These are phyloP conservation scores for Orcinus orca DNA, from an alignment of 2,113 vertebrate genomes.

Conservation along the genomic window DNA sequence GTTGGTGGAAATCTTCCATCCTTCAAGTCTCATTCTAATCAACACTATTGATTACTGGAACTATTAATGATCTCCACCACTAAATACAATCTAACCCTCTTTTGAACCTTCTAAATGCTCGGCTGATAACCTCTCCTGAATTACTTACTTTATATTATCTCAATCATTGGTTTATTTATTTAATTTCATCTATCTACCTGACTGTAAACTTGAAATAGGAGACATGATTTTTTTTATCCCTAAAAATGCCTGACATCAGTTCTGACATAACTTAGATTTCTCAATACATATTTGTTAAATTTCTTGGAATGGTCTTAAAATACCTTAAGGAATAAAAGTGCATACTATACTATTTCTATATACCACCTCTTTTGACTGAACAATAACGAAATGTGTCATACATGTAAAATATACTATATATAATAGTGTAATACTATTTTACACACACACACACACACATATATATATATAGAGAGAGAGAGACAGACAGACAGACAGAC, in stretches of 20 bases:
- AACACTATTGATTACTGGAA: neutral
- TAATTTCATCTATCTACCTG: neutral
- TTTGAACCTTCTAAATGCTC: neutral
- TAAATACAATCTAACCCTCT: neutral
- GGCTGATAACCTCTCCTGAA: neutral
- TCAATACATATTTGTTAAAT: neutral
- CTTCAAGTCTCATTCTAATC: neutral
- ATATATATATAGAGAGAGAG: accelerated
- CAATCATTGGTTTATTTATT: neutral
- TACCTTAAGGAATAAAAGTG: neutral
- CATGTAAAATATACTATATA: neutral
- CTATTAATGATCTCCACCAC: neutral
- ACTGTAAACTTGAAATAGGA: neutral
- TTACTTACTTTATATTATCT: neutral
- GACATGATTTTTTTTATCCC: neutral
- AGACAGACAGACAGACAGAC: too few species aligned
- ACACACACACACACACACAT: accelerated
- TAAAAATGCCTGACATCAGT: neutral
- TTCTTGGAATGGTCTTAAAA: neutral
- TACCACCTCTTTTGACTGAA: neutral
- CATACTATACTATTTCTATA: neutral
- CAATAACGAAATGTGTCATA: neutral
- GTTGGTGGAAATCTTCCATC: neutral
- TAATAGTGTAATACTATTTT: neutral
- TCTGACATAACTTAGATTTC: neutral